Percentiles rank a stretch among this genome's conserved stretches.
phyloP scores from a whole-genome alignment of 64 coral and sea anemone genomes.

The Montipora capricornis region DNA sequence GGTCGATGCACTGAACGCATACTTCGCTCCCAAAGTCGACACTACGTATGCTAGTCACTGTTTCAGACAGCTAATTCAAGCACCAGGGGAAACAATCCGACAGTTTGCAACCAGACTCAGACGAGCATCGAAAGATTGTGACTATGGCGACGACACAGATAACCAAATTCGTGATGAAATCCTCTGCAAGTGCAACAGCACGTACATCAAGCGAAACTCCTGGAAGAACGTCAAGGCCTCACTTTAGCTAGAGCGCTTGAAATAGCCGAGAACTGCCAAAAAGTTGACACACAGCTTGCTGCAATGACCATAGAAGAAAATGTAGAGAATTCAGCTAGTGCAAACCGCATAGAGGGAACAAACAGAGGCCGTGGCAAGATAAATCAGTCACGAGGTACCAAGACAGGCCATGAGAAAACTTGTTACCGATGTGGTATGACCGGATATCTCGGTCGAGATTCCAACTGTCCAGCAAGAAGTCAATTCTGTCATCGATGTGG shows the following conservation, averaged over 20 bases:
- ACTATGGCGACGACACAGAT: constrained; percentile 43
- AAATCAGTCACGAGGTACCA: not conserved
- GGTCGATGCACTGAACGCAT: too few species aligned
- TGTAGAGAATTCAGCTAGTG: not conserved
- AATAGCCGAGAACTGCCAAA: not conserved
- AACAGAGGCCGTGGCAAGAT: not conserved
- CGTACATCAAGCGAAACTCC: constrained; percentile 46
- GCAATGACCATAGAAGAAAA: not conserved
- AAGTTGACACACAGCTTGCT: constrained; percentile 52
- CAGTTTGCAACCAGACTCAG: constrained; percentile 60
- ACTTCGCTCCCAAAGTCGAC: constrained; percentile 33
- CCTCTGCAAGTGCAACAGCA: constrained; percentile 17
- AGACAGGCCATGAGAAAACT: not conserved
- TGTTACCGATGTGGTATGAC: constrained; percentile 38
- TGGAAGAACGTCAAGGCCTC: constrained; percentile 40
- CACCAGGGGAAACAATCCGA: constrained; percentile 21
- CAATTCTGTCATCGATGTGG: too few species aligned
- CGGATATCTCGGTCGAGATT: not conserved
- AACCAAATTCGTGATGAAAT: constrained; percentile 65
- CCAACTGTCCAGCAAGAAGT: constrained; percentile 42
- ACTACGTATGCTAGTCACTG: constrained; percentile 12
- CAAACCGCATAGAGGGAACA: constrained; percentile 3
- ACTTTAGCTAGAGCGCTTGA: constrained; percentile 10
- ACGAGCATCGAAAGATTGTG: constrained; percentile 54
- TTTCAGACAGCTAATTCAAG: constrained; percentile 20